Base-by-base conservation (phyloP, 2,888 invertebrate species). In the Coelogynopora nodosa region DNA sequence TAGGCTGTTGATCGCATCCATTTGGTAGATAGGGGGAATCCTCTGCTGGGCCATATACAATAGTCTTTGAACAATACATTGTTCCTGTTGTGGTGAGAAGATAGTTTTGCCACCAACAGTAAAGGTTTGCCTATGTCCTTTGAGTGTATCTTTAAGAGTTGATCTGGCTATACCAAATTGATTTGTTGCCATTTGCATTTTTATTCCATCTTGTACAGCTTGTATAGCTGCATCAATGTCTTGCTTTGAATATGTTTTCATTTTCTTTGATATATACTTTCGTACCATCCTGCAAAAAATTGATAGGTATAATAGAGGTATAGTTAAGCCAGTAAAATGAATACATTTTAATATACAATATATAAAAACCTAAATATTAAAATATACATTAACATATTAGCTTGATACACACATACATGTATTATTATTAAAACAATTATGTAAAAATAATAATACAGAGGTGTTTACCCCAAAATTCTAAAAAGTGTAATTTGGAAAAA, bases 191-290 rank as follows among this genome's bases (percentile, higher is more conserved):
- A 26, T 74, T 74, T 74, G 74, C 74, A 26, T 74, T 74, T 74
- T 13, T 5, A 26, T 74, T 74, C 74, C 74, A 74, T 74, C 74
- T 74, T 26, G 74, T 74, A 74, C 27, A 74, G 74, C 74, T 23
- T 74, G 74, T 26, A 74, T 13, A 74, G 74, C 74, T 74, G 74
- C 74, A 13, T 74, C 74, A 74, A 74, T 26, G 27, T 74, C 27
- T 26, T 74, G 23, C 18, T 74, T 74, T 74, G 74, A n/a, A 26
- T 74, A 74, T 26, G 74, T 74, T 23, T 74, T 74, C 23, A 49
- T 49, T 49, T 74, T 74, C 74, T 74, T 74, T 74, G 74, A 74
- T 74, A 74, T 26, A 26, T 74, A 74, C 27, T 74, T 74, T 74
- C 74, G 18, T 23, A 74, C 74, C 74, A 74, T 74, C 74, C 27